Percentiles rank a stretch among this genome's conserved stretches.
Evolutionary conservation across 2,113 vertebrate genomes (phyloP).

Genomic region (Sander lucioperca): DNA sequence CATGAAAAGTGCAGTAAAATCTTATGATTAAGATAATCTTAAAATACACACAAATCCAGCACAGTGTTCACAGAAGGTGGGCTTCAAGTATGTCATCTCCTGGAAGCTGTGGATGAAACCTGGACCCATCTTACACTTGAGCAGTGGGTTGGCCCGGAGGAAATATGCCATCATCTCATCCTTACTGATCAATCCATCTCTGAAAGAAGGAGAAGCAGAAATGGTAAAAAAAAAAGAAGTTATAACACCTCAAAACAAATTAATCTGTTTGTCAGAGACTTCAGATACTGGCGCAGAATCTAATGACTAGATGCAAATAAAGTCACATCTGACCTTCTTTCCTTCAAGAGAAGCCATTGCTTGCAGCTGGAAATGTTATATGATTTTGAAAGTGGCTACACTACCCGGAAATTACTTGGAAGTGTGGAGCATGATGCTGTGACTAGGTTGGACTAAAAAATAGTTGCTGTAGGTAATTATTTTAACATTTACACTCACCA

Average conservation of each 20-base stretch:
- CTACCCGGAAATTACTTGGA: background rate
- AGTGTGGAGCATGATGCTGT: background rate
- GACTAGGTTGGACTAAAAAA: background rate
- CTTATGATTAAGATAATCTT: too few species aligned
- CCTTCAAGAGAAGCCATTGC: background rate
- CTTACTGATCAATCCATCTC: conserved; percentile 97
- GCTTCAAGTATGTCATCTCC: conserved; percentile 97
- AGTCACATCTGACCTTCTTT: background rate
- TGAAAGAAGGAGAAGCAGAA: conserved; percentile 58
- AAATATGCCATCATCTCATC: conserved; percentile 99
- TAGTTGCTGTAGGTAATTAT: background rate
- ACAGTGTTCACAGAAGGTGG: conserved; percentile 98
- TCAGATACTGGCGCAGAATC: background rate
- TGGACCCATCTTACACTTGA: conserved; percentile 97
- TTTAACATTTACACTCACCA: background rate
- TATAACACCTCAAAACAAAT: too few species aligned
- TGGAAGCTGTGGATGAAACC: conserved; percentile 98
- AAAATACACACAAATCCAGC: conserved; percentile 95
- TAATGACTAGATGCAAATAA: background rate
- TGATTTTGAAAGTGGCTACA: background rate
- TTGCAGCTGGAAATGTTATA: background rate
- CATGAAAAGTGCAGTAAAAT: background rate
- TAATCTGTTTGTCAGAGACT: too few species aligned
- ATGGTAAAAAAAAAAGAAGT: background rate
- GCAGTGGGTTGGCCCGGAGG: conserved; percentile 94